Evolutionary conservation across 2,888 invertebrate species (phyloP), one percentile per base, ranked within the genome.

Genomic region (Timandra comae): DNA sequence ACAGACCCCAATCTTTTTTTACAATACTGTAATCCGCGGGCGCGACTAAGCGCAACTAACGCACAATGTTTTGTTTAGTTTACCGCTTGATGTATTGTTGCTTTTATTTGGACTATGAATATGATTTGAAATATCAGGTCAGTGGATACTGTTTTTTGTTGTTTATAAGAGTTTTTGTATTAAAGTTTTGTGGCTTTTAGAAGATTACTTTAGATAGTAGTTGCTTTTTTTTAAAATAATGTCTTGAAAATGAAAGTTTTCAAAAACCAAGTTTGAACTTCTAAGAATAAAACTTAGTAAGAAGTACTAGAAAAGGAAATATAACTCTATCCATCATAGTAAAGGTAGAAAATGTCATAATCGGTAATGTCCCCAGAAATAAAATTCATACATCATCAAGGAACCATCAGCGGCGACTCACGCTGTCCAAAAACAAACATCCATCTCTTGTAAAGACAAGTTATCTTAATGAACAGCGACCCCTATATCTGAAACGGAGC

Each of bases 21-120:
- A 82, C 84, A 80, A 78, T 81, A 77, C 72, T 66, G 70, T 84
- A 82, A 84, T 84, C 80, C 81, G 71, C 71, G 81, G 76, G 79
- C 77, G 80, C 72, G 75, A 80, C 78, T 73, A 75, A 79, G 71
- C 64, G 68, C 55, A 71, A 73, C 75, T 70, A 67, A 58, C 57
- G 57, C 50, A 46, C 52, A 63, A 56, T 16, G 57, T 65, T 59
- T 54, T 62, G 63, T 69, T 66, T 60, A 66, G 68, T 68, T 67
- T 57, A 54, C 59, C 60, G 59, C 48, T 41, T 52, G 49, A 43
- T 55, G 50, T 55, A 62, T 59, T 58, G 55, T 56, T 52, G 35
- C 43, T 47, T 56, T 55, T 49, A 40, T 41, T 48, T 56, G 48
- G 58, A 61, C 57, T 46, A 55, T 42, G 49, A 49, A 52, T 59